A percentile compares a stretch with the other conserved stretches of the same genome.
Conservation (phyloP, 2,888 invertebrate genomes). For the Eilema caniola region DNA sequence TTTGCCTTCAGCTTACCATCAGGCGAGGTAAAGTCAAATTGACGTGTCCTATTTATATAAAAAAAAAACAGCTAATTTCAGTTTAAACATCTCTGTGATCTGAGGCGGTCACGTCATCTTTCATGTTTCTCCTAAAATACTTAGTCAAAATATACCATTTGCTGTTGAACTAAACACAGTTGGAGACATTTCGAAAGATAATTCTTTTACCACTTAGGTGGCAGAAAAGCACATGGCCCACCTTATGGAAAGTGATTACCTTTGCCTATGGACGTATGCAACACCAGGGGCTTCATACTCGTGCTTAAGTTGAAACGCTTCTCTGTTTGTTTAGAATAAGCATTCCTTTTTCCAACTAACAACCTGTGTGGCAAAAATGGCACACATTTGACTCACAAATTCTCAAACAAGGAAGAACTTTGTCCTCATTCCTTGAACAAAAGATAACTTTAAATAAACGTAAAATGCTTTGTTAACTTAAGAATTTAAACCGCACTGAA, state of each 20-base stretch:
- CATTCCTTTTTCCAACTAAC: too few species aligned
- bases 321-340: too few species aligned
- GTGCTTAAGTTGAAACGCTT: too few species aligned
- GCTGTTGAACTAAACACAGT: not conserved
- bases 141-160: not conserved
- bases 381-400: not conserved
- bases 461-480: slow-evolving; percentile 35
- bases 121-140: not conserved
- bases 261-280: too few species aligned
- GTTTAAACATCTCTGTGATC: slow-evolving; percentile 8
- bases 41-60: too few species aligned
- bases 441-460: slow-evolving; percentile 20
- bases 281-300: too few species aligned
- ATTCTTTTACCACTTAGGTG: not conserved
- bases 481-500: slow-evolving; percentile 26
- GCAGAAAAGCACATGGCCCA: too few species aligned
- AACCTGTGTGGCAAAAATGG: not conserved
- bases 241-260: too few species aligned
- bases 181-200: not conserved
- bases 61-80: slow-evolving; percentile 1
- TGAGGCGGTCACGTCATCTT: not conserved
- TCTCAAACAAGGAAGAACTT: not conserved
- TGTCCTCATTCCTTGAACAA: not conserved
- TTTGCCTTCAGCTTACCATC: too few species aligned
- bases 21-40: too few species aligned